Evolutionary conservation across 1,140 invertebrate species (phyloP), one percentile per base, ranked within the genome.

Genomic region (Pseudomyrmex dendroicus): DNA sequence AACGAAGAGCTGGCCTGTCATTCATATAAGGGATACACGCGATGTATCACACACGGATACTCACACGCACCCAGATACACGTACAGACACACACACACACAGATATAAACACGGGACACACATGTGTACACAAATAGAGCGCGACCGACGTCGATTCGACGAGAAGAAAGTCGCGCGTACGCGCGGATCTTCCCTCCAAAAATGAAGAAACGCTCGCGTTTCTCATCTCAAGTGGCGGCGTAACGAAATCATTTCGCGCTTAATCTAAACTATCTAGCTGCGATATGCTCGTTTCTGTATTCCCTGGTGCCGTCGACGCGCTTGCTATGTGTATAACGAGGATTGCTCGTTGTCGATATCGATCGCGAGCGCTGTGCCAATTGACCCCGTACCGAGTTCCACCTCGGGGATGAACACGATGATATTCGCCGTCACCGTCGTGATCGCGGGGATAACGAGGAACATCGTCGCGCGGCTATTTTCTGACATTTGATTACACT

Each of bases 1-100:
- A 94, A 94, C 93, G 94, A 94, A 94, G 90, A 94, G 92, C 92
- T 94, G 94, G 93, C 93, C 93, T 94, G 93, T 94, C 92, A 91
- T 93, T 93, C 91, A 92, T 91, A 89, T 87, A 90, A 35, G 88
- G 87, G 70, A 48, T 72, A 86, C 84, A 84, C 57, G 63, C 35
- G 35, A 35, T 35, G 56, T 67, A 59, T 61, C 35, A 63, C 44
- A 35, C 35, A 35, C 35, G 35, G 35, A 35, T 0, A 35, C 35
- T 35, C 35, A 35, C 35, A 35, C 50, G 76, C 72, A 54, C 25
- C 7, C n/a, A 78, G 52, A 44, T 35, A 7, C 72, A 74, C 13
- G 7, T 2, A 20, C 52, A 84, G 50, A 62, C 35, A 64, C 17
- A 50, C 48, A 66, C 12, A 61, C n/a, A 66, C 44, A 66, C 17